These are phyloP conservation scores for Napeogenes inachia DNA, from an alignment of 2,888 invertebrate species.

Conservation along the genomic window DNA sequence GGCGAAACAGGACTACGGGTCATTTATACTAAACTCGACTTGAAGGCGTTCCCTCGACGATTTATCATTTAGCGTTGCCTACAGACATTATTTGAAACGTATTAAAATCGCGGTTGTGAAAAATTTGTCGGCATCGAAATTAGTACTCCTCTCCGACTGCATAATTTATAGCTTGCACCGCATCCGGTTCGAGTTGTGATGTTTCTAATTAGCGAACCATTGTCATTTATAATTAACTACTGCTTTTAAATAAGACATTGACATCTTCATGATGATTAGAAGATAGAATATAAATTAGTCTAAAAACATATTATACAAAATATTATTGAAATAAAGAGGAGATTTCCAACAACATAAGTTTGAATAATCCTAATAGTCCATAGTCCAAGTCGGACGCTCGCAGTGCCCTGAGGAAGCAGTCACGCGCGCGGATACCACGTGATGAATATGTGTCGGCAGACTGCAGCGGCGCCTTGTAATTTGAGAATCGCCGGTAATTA, in stretches of 20 bases:
- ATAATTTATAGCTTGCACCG: conserved; percentile 70
- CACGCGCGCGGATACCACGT: conserved; percentile 71
- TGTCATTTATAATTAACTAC: conserved; percentile 50
- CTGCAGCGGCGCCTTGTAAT: conserved; percentile 73
- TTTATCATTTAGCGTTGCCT: conserved; percentile 77
- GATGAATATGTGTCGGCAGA: conserved; percentile 74
- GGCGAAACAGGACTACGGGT: conserved; percentile 52
- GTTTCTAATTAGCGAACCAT: conserved; percentile 68
- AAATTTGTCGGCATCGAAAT: conserved; percentile 77
- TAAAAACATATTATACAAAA: too few species aligned
- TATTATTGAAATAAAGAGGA: too few species aligned
- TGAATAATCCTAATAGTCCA: background rate
- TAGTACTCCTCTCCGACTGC: conserved; percentile 69
- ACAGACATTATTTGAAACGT: conserved; percentile 77
- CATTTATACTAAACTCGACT: conserved; percentile 67
- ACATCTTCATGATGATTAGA: too few species aligned
- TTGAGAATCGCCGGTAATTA: conserved; percentile 75
- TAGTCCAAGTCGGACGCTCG: conserved; percentile 10
- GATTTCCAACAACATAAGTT: background rate
- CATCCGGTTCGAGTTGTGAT: conserved; percentile 62
- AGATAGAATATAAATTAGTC: too few species aligned
- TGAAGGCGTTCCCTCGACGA: conserved; percentile 71
- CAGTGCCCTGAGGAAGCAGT: conserved; percentile 70
- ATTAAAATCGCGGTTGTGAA: conserved; percentile 75
- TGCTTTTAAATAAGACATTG: too few species aligned